Evolutionary conservation across 2,113 vertebrate species (phyloP).

Genomic region (Ceratotherium simum): DNA sequence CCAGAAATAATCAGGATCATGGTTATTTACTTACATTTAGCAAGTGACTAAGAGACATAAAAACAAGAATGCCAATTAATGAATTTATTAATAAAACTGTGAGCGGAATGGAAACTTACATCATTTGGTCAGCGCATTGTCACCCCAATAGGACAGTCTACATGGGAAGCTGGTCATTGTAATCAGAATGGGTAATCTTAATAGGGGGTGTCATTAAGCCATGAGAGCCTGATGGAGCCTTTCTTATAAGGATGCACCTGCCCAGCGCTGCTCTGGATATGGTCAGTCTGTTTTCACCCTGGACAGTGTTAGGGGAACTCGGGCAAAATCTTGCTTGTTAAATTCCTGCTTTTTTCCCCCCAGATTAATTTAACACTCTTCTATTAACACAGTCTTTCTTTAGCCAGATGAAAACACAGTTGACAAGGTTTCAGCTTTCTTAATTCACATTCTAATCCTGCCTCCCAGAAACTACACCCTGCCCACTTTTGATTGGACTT

Average conservation of each 20-base stretch:
- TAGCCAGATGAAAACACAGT: neutral
- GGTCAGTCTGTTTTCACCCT: neutral
- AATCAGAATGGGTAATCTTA: neutral
- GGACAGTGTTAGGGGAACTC: neutral
- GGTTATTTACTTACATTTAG: slow-evolving; percentile 9
- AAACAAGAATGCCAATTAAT: neutral
- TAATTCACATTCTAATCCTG: neutral
- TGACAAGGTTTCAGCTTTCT: neutral
- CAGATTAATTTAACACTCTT: neutral
- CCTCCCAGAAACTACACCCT: neutral
- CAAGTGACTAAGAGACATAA: neutral
- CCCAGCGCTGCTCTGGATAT: neutral
- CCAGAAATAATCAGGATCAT: slow-evolving; percentile 16
- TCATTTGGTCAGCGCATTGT: neutral
- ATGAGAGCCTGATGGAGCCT: neutral
- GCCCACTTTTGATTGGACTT: neutral
- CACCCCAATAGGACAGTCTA: neutral
- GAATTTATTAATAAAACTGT: neutral
- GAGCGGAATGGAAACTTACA: neutral
- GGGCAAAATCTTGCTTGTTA: neutral
- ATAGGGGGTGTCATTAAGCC: neutral
- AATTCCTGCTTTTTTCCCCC: neutral
- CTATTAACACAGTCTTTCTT: neutral
- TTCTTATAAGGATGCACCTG: neutral
- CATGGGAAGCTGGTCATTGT: neutral